These are phyloP conservation scores for Thereva nobilitata DNA, from an alignment of 2,888 invertebrate species.

Conservation along the genomic window DNA sequence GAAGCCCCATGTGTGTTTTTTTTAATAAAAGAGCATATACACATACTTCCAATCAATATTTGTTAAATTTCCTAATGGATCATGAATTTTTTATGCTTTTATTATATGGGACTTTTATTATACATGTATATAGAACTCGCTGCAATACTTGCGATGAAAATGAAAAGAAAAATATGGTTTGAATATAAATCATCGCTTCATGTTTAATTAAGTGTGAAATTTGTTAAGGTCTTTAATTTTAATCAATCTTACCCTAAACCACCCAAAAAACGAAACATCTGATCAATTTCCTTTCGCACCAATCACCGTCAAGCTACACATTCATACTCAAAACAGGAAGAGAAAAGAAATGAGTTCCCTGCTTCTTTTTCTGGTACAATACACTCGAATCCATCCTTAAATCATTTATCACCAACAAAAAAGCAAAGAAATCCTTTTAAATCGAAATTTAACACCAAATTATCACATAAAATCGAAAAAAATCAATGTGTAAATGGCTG, in stretches of 20 bases:
- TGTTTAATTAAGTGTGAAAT: slow-evolving; percentile 38
- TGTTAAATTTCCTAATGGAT: too few relatives aligned
- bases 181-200: slow-evolving; percentile 27
- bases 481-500: slow-evolving; percentile 25
- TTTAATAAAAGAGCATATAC: too few relatives aligned
- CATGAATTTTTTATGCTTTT: too few relatives aligned
- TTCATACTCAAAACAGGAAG: neutral
- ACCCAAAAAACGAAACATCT: slow-evolving; percentile 19
- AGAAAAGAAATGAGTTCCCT: too few relatives aligned
- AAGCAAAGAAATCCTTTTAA: slow-evolving; percentile 43
- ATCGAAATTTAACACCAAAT: slow-evolving; percentile 49
- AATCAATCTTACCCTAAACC: neutral
- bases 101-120: too few relatives aligned
- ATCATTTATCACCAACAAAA: slow-evolving; percentile 16
- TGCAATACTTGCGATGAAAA: too few relatives aligned
- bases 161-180: slow-evolving; percentile 7
- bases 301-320: slow-evolving; percentile 2
- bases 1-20: too few relatives aligned
- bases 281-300: neutral
- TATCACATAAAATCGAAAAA: slow-evolving; percentile 42
- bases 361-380: neutral
- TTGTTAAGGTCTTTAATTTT: slow-evolving; percentile 25
- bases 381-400: slow-evolving; percentile 13
- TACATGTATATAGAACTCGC: too few relatives aligned
- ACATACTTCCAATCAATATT: too few relatives aligned